phyloP scores from a whole-genome alignment of 1,140 invertebrate species.

The Penaeus chinensis region DNA sequence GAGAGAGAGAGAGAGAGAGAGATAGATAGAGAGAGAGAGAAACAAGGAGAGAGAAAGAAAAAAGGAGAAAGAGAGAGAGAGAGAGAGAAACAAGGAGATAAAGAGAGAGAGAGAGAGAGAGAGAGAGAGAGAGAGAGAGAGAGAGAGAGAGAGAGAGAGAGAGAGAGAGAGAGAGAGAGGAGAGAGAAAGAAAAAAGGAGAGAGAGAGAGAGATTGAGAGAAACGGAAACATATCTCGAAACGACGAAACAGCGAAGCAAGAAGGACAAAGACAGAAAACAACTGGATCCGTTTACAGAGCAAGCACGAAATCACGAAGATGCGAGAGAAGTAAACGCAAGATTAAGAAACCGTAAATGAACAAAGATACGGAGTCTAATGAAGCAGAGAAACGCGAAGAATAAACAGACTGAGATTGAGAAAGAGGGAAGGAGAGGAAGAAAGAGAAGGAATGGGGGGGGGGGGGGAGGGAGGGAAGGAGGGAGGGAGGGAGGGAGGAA shows the following conservation, averaged over 20 bases:
- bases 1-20: not conserved
- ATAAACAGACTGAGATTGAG: not conserved
- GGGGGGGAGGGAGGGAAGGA: not conserved
- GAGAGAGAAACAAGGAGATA: too few species aligned
- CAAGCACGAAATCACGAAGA: not conserved
- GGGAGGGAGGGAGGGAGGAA: not conserved
- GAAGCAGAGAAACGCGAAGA: constrained; percentile 4
- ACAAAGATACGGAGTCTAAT: not conserved
- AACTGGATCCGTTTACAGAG: not conserved
- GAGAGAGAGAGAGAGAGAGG: not conserved
- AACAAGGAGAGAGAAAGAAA: not conserved
- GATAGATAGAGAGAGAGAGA: not conserved
- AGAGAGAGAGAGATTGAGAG: not conserved
- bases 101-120: not conserved
- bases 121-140: not conserved
- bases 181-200: not conserved
- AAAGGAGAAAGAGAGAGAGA: too few species aligned
- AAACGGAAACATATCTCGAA: too few species aligned
- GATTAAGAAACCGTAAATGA: not conserved
- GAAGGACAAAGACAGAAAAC: not conserved
- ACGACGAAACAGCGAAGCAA: not conserved
- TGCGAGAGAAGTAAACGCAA: not conserved
- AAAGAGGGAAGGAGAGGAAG: not conserved
- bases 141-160: not conserved
- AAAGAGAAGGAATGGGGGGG: not conserved